Evolutionary conservation across 2,797 vertebrate genomes (phyloP), one percentile per base, ranked within the genome.

Genomic region (Gallinago nigripennis): DNA sequence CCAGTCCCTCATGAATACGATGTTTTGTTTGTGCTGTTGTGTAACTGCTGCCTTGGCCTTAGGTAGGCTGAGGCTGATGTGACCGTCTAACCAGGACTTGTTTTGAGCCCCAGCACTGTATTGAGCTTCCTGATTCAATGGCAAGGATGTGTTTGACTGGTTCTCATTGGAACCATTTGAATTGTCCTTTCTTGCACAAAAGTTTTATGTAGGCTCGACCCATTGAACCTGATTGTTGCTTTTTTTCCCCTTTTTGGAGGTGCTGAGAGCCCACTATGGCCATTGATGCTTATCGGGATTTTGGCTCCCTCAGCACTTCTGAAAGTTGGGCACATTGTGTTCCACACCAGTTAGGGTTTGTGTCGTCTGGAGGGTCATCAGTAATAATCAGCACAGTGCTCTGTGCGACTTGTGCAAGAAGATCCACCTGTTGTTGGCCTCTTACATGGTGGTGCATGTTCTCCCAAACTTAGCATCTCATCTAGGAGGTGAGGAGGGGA

Each of bases 31-130:
- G 21, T 71, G 81, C 61, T n/a, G 15, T 93, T 95, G 75, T 57
- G 5, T 95, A 95, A 96, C 90, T 57, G 72, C 60, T 86, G 88
- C 75, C 71, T 88, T 75, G 88, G 85, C 31, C 4, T 61, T 82
- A 33, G 45, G 82, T 96, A 63, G 75, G 57, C 58, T 78, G 82
- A 61, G 54, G 82, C 77, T 81, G 72, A 35, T 86, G 60, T 28
- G 81, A 78, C 78, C 28, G 2, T 82, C 63, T 43, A 61, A 82
- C 71, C 53, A 43, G 73, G 41, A 24, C 65, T 73, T 84, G 35
- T 71, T 76, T 82, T 88, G 57, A 85, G 35, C n/a, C 51, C n/a
- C 5, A 17, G 31, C 13, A 1, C 57, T 70, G 12, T 48, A 5
- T 1, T 2, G 9, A 81, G 60, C 69, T 83, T 94, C 50, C 51